A percentile compares a stretch with the other conserved stretches of the same genome.
phyloP scores from a whole-genome alignment of 2,113 vertebrate genomes.

The Aphelocoma coerulescens region DNA sequence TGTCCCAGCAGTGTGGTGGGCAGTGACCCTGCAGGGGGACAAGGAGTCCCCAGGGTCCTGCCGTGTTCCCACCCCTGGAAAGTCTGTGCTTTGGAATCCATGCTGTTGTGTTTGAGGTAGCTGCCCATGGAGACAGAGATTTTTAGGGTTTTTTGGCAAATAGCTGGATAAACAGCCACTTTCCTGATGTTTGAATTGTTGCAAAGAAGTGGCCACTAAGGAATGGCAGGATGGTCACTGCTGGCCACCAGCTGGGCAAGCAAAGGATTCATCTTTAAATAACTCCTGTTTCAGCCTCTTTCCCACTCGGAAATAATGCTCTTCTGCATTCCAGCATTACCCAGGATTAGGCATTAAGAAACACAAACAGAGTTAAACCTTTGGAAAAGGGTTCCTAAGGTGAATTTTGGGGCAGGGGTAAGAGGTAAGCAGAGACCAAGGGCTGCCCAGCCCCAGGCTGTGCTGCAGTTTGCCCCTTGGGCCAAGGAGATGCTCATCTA shows the following conservation, averaged over 20 bases:
- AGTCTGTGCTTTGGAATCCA: background rate
- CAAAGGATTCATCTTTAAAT: background rate
- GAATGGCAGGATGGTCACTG: background rate
- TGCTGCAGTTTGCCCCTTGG: background rate
- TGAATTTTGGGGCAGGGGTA: background rate
- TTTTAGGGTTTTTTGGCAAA: background rate
- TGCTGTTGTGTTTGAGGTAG: rapidly evolving
- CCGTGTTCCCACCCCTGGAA: rapidly evolving
- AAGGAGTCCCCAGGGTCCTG: background rate
- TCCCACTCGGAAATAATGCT: background rate
- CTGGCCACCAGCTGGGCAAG: background rate
- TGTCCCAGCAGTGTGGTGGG: rapidly evolving
- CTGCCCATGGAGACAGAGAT: background rate
- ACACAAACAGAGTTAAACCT: background rate
- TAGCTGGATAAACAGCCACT: background rate
- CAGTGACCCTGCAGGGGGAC: rapidly evolving
- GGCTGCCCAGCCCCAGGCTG: background rate
- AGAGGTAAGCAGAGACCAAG: background rate
- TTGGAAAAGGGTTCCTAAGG: background rate
- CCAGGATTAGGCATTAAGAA: background rate
- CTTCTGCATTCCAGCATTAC: background rate
- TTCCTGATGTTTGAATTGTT: background rate
- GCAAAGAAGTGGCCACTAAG: background rate
- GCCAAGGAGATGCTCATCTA: background rate
- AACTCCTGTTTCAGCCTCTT: background rate